Percentiles rank a stretch among this genome's conserved stretches.
Evolutionary conservation across 2,113 vertebrate genomes (phyloP).

Genomic region (Nibea coibor): DNA sequence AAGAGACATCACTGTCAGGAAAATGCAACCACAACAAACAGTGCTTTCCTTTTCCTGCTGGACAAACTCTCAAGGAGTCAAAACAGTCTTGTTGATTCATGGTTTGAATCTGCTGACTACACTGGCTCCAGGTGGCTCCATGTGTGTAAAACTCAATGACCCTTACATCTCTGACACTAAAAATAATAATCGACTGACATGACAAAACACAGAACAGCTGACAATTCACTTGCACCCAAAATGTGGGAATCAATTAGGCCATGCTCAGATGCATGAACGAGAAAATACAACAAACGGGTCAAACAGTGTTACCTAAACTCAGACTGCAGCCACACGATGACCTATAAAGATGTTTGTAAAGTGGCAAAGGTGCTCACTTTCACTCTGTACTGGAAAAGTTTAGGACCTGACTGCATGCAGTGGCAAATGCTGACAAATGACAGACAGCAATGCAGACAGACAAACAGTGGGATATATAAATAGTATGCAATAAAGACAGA

Average conservation of each 20-base stretch:
- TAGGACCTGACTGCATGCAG: neutral
- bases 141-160: slow-evolving; percentile 62
- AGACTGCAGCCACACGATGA: slow-evolving; percentile 11
- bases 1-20: slow-evolving; percentile 1
- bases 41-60: neutral
- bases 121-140: slow-evolving; percentile 72
- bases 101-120: slow-evolving; percentile 27
- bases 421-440: slow-evolving; percentile 1
- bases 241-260: slow-evolving; percentile 52
- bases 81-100: slow-evolving; percentile 28
- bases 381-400: neutral
- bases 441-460: slow-evolving; percentile 23
- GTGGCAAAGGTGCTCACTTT: neutral
- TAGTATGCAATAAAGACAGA: slow-evolving; percentile 48
- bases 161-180: slow-evolving; percentile 59
- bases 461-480: slow-evolving; percentile 46
- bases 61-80: neutral
- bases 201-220: slow-evolving; percentile 45
- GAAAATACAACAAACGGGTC: slow-evolving; percentile 43
- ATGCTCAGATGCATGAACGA: slow-evolving; percentile 44
- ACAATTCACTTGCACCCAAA: slow-evolving; percentile 51
- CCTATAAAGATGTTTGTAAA: neutral
- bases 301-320: slow-evolving; percentile 1
- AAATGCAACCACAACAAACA: neutral
- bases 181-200: slow-evolving; percentile 62